phyloP scores from a whole-genome alignment of 1,140 invertebrate genomes.

The Papilio xuthus region DNA sequence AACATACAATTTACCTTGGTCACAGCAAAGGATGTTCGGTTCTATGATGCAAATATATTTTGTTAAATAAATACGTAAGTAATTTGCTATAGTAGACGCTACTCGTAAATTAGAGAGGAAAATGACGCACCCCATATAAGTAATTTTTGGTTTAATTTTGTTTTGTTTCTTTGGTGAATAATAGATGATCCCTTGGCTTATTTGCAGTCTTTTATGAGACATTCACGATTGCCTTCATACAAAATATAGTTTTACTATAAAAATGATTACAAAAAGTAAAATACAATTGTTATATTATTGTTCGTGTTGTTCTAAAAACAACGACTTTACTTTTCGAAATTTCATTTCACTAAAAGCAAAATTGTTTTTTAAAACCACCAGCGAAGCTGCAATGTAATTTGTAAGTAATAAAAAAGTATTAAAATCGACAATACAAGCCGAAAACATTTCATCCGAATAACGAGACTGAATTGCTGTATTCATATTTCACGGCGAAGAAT shows the following conservation, averaged over 20 bases:
- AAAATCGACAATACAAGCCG: conserved; percentile 34
- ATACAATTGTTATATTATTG: neutral
- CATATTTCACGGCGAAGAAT: conserved; percentile 57
- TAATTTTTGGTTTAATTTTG: too few relatives aligned
- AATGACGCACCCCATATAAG: too few relatives aligned
- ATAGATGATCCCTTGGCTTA: too few relatives aligned
- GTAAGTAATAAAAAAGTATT: conserved; percentile 23
- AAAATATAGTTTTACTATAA: too few relatives aligned
- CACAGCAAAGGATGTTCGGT: neutral
- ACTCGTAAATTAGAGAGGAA: too few relatives aligned
- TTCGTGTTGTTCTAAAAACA: neutral
- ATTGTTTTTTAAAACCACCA: conserved; percentile 23
- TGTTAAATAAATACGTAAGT: neutral
- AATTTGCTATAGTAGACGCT: too few relatives aligned
- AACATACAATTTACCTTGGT: conserved; percentile 62
- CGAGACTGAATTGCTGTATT: conserved; percentile 54
- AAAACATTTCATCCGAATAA: conserved; percentile 45
- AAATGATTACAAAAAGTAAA: too few relatives aligned
- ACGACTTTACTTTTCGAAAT: neutral
- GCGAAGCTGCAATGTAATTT: conserved; percentile 24
- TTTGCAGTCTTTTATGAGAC: too few relatives aligned
- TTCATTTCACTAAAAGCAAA: conserved; percentile 30
- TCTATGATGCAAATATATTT: neutral
- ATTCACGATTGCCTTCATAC: too few relatives aligned
- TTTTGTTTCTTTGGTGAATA: too few relatives aligned